Conservation (phyloP, 2,113 vertebrate species). For the Theristicus caerulescens region DNA sequence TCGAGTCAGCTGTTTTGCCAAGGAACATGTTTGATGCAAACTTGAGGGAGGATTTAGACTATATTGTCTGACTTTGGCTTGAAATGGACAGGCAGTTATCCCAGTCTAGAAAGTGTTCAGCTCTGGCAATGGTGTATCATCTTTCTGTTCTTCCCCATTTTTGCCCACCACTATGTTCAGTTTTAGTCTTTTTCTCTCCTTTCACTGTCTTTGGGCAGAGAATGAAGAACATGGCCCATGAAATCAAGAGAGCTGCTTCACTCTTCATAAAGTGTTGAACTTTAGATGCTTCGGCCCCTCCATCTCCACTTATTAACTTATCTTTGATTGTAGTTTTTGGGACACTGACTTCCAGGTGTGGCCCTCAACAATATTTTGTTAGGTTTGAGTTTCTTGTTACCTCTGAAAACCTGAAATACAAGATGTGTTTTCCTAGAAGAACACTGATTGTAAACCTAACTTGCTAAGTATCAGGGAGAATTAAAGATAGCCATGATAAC, state of each 20-base stretch:
- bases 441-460: neutral
- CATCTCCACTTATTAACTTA: neutral
- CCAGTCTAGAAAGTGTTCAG: neutral
- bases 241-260: neutral
- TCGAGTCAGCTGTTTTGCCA: neutral
- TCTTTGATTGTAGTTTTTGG: neutral
- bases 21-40: neutral
- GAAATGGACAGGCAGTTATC: neutral
- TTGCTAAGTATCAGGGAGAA: neutral
- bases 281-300: neutral
- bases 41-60: neutral
- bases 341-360: neutral
- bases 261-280: neutral
- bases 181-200: neutral
- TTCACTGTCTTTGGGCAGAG: neutral
- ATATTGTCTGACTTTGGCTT: neutral
- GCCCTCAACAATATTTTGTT: neutral
- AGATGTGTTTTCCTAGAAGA: neutral
- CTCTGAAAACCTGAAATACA: neutral
- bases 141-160: neutral
- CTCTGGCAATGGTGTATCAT: neutral
- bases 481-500: neutral
- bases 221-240: neutral
- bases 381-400: neutral
- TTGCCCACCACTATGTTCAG: neutral